Evolutionary conservation across 2,113 vertebrate genomes (phyloP).

Genomic region (Puntigrus tetrazona): DNA sequence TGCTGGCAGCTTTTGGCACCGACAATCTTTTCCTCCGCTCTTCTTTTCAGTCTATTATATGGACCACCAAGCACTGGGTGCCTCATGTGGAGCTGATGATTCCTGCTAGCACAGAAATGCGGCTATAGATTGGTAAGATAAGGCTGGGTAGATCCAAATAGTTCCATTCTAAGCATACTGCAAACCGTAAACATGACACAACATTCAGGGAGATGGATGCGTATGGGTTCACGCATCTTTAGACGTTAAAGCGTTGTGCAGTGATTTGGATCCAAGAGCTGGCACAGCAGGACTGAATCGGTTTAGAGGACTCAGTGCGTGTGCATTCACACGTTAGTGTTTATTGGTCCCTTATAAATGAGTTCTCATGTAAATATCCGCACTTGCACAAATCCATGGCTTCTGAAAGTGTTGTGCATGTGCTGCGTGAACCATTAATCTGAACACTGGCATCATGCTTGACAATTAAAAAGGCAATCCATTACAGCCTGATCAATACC

Average conservation of each 20-base stretch:
- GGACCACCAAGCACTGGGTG: slow-evolving; percentile 12
- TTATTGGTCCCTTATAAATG: not conserved
- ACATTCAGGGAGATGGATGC: not conserved
- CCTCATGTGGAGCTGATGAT: not conserved
- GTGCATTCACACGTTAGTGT: not conserved
- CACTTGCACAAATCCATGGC: slow-evolving; percentile 7
- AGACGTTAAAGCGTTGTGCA: not conserved
- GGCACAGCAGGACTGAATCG: not conserved
- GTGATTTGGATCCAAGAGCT: not conserved
- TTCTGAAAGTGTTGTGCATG: not conserved
- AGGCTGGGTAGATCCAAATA: not conserved
- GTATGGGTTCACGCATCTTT: not conserved
- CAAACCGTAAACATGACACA: not conserved
- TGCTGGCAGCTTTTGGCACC: not conserved
- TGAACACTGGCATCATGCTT: not conserved
- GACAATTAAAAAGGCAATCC: slow-evolving; percentile 28
- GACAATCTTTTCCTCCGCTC: slow-evolving; percentile 2
- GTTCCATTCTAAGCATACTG: not conserved
- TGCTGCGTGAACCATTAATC: slow-evolving; percentile 20
- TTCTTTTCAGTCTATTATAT: slow-evolving; percentile 15
- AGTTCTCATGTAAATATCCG: not conserved
- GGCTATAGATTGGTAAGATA: not conserved
- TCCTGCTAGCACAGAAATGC: not conserved
- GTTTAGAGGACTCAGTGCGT: not conserved
- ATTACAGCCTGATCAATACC: slow-evolving; percentile 39